Percentiles rank a stretch among this genome's conserved stretches.
phyloP scores from a whole-genome alignment of 2,888 invertebrate genomes.

The Druceiella hillmani region DNA sequence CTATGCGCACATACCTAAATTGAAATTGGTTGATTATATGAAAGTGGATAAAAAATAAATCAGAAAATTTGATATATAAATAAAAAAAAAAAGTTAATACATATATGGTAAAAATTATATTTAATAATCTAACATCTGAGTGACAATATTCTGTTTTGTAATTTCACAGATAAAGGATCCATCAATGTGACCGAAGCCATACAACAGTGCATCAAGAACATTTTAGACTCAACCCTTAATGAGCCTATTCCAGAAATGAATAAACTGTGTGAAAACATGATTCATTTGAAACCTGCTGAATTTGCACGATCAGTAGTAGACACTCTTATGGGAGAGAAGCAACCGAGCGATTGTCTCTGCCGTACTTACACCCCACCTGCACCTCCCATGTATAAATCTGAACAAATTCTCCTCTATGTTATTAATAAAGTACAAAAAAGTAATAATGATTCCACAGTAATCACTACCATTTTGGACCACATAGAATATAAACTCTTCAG shows the following conservation, averaged over 20 bases:
- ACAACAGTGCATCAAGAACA: background rate
- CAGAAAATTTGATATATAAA: too few relatives aligned
- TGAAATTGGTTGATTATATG: too few relatives aligned
- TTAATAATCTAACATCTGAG: too few relatives aligned
- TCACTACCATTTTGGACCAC: slow-evolving; percentile 30
- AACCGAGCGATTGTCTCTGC: slow-evolving; percentile 29
- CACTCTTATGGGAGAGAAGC: slow-evolving; percentile 8
- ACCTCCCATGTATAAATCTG: slow-evolving; percentile 39
- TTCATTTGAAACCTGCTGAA: slow-evolving; percentile 8
- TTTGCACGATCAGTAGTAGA: slow-evolving; percentile 13
- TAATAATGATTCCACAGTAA: slow-evolving; percentile 27
- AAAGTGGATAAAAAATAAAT: too few relatives aligned
- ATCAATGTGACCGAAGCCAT: background rate
- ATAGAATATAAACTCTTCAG: slow-evolving; percentile 39
- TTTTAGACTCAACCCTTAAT: background rate
- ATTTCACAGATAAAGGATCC: background rate
- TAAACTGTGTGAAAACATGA: slow-evolving; percentile 2
- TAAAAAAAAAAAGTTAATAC: too few relatives aligned
- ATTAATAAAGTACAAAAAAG: slow-evolving; percentile 29
- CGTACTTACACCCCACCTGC: slow-evolving; percentile 30
- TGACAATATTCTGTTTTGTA: background rate
- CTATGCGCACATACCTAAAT: too few relatives aligned
- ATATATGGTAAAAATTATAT: too few relatives aligned
- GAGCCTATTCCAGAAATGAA: background rate
- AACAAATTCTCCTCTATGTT: slow-evolving; percentile 37